Evolutionary conservation across 2,888 invertebrate species (phyloP).

Genomic region (Sphaerophoria rueppellii): DNA sequence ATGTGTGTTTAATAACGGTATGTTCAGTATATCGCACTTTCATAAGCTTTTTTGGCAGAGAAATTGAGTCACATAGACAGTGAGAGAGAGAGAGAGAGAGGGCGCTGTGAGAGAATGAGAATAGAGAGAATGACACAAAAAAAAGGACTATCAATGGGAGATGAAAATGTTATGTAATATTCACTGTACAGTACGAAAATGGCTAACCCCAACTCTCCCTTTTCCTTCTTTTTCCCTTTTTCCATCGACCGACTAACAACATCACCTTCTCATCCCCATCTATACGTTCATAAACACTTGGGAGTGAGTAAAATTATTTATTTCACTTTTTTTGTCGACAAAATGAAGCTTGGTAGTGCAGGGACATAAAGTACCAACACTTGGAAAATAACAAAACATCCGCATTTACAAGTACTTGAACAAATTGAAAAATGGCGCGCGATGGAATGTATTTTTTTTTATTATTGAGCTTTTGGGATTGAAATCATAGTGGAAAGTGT

Average conservation of each 20-base stretch:
- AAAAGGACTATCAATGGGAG: slow-evolving; percentile 6
- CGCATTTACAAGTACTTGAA: slow-evolving; percentile 69
- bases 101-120: neutral
- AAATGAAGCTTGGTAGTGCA: slow-evolving; percentile 42
- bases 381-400: slow-evolving; percentile 67
- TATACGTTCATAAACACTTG: too few relatives aligned
- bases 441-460: slow-evolving; percentile 1
- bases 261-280: too few relatives aligned
- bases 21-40: slow-evolving; percentile 25
- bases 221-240: too few relatives aligned
- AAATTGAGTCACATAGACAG: neutral
- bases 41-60: slow-evolving; percentile 32
- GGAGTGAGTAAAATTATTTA: too few relatives aligned
- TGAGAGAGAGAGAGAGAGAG: slow-evolving; percentile 2
- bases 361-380: slow-evolving; percentile 65
- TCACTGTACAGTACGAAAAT: slow-evolving; percentile 51
- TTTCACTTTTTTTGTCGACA: too few relatives aligned
- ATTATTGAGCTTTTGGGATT: slow-evolving; percentile 42
- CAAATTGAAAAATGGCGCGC: slow-evolving; percentile 70
- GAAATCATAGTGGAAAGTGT: slow-evolving; percentile 27
- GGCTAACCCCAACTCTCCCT: slow-evolving; percentile 12
- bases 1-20: slow-evolving; percentile 42
- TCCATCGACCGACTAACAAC: too few relatives aligned
- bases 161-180: slow-evolving; percentile 65
- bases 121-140: neutral